Conservation (phyloP, 2,888 invertebrate genomes). For the Eutolmus rufibarbis region DNA sequence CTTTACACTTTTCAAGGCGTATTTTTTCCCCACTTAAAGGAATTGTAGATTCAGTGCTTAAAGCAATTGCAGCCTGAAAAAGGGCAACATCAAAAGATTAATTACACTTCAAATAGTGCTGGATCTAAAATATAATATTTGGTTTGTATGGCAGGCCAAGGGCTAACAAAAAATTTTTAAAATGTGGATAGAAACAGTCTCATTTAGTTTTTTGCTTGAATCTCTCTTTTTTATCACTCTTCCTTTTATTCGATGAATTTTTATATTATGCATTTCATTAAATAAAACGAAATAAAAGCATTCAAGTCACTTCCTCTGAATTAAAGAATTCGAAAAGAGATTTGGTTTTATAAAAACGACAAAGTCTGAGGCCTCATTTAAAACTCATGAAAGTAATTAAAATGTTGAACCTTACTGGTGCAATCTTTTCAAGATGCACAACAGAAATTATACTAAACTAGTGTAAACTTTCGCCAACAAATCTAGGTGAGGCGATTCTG, state of each 20-base stretch:
- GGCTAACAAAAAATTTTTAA: neutral
- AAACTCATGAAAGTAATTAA: neutral
- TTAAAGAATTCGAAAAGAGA: neutral
- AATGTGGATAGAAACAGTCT: neutral
- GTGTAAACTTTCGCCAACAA: neutral
- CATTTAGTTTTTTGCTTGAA: neutral
- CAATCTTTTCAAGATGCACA: neutral
- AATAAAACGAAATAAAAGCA: neutral
- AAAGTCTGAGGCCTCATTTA: neutral
- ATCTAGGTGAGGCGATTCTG: neutral
- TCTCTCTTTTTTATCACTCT: neutral
- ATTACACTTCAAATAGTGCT: neutral
- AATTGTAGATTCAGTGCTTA: neutral
- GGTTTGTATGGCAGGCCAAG: neutral
- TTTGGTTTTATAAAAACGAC: neutral
- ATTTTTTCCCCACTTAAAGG: neutral
- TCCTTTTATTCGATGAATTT: neutral
- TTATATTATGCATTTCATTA: neutral
- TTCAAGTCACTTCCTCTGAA: neutral
- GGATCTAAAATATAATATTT: too few relatives aligned
- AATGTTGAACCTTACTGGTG: neutral
- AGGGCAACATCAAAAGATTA: neutral
- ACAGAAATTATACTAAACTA: neutral
- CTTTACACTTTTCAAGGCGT: neutral
- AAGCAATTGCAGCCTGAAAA: neutral